Evolutionary conservation across 2,888 invertebrate genomes (phyloP).

Genomic region (Autographa pulchrina): DNA sequence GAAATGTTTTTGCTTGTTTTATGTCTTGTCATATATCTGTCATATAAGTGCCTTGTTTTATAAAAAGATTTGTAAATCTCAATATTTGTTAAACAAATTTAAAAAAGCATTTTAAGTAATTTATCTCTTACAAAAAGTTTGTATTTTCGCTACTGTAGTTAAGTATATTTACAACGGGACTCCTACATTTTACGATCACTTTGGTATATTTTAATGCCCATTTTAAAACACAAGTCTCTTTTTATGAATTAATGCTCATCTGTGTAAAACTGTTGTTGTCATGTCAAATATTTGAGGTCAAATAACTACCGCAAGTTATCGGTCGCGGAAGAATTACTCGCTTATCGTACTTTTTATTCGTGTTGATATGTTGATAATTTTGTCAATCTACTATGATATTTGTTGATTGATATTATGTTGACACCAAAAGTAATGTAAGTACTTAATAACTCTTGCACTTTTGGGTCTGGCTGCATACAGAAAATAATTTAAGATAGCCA

Average conservation of each 20-base stretch:
- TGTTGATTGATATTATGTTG: neutral
- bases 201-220: neutral
- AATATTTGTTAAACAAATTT: neutral
- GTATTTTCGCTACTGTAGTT: neutral
- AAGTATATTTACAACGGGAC: neutral
- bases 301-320: neutral
- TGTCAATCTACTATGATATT: neutral
- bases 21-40: slow-evolving; percentile 16
- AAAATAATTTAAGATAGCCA: neutral
- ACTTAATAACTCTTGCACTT: neutral
- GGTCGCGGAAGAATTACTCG: neutral
- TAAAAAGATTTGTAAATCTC: slow-evolving; percentile 13
- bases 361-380: neutral
- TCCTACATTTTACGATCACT: neutral
- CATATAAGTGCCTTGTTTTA: slow-evolving; percentile 16
- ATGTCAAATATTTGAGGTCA: neutral
- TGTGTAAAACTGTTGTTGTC: slow-evolving; percentile 2
- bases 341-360: neutral
- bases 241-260: neutral
- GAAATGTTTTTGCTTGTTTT: slow-evolving; percentile 1
- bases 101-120: slow-evolving; percentile 19
- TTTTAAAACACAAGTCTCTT: neutral
- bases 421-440: neutral
- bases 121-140: neutral
- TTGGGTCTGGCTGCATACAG: neutral